Percentiles rank a stretch among this genome's conserved stretches.
These are phyloP conservation scores for Ischnus inquisitorius DNA, from an alignment of 2,888 invertebrate species.

Conservation along the genomic window DNA sequence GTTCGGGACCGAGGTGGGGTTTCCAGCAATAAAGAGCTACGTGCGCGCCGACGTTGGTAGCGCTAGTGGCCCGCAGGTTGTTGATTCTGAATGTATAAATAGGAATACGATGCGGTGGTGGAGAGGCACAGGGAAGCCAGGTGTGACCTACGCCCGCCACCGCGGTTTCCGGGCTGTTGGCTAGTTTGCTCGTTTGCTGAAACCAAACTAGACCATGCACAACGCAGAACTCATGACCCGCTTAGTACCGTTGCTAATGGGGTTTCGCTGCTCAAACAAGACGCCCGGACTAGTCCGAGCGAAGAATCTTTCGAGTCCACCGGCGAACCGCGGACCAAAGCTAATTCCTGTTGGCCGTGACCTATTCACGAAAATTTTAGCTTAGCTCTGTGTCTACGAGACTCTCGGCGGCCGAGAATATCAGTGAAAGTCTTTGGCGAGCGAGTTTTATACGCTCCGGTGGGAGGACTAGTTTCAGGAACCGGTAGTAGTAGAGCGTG, in stretches of 20 bases:
- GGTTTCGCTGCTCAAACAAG: conserved; percentile 16
- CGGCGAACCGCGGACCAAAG: neutral
- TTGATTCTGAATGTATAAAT: conserved; percentile 73
- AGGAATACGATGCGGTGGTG: conserved; percentile 48
- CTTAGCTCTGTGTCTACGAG: neutral
- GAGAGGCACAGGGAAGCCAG: conserved; percentile 73
- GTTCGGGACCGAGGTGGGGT: conserved; percentile 4
- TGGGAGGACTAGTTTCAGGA: conserved; percentile 39
- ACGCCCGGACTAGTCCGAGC: neutral
- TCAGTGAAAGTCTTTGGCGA: conserved; percentile 63
- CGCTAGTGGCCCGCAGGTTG: conserved; percentile 60
- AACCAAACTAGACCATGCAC: conserved; percentile 72
- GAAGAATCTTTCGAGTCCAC: neutral
- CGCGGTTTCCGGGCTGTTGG: conserved; percentile 34
- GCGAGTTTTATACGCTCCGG: conserved; percentile 11
- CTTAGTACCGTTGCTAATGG: conserved; percentile 48
- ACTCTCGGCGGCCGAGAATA: neutral
- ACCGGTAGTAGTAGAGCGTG: conserved; percentile 21
- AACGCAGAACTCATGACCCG: conserved; percentile 63
- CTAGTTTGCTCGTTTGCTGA: conserved; percentile 47
- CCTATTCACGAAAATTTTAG: conserved; percentile 30
- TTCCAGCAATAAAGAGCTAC: conserved; percentile 30
- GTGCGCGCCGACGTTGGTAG: neutral
- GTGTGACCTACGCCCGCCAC: conserved; percentile 74
- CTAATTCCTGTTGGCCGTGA: conserved; percentile 55